These are phyloP conservation scores for Cherax quadricarinatus DNA, from an alignment of 1,140 invertebrate species.

Conservation along the genomic window DNA sequence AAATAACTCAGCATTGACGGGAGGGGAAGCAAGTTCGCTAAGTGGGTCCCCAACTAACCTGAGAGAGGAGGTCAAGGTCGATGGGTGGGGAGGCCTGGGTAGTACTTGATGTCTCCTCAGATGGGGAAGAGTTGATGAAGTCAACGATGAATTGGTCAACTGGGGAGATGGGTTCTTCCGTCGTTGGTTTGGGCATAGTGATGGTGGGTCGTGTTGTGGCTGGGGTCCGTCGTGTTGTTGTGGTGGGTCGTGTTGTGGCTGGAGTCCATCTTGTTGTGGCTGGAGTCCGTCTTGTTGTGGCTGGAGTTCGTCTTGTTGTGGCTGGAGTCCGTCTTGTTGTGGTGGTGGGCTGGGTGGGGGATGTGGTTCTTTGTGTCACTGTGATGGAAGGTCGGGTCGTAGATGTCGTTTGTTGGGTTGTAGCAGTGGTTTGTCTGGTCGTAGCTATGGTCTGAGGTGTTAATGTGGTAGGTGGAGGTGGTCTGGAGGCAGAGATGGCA, in stretches of 20 bases:
- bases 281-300: neutral
- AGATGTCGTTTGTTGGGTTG: neutral
- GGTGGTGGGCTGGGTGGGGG: conserved; percentile 17
- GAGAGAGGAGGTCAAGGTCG: conserved; percentile 44
- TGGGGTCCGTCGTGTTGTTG: neutral
- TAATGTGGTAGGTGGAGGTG: neutral
- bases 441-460: neutral
- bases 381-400: neutral
- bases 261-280: neutral
- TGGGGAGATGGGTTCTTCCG: conserved; percentile 54
- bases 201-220: neutral
- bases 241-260: neutral
- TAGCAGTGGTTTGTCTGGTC: neutral
- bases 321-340: neutral
- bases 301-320: conserved; percentile 14
- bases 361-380: neutral
- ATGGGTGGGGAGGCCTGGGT: conserved; percentile 17
- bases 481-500: neutral
- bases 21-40: too few species aligned
- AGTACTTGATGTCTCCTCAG: conserved; percentile 29
- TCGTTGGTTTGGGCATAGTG: conserved; percentile 37
- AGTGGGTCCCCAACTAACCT: neutral
- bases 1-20: too few species aligned
- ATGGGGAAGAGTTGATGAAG: conserved; percentile 60
- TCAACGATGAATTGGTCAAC: conserved; percentile 62